A percentile compares a stretch with the other conserved stretches of the same genome.
phyloP scores from a whole-genome alignment of 1,140 invertebrate species.

The Euura lappo region DNA sequence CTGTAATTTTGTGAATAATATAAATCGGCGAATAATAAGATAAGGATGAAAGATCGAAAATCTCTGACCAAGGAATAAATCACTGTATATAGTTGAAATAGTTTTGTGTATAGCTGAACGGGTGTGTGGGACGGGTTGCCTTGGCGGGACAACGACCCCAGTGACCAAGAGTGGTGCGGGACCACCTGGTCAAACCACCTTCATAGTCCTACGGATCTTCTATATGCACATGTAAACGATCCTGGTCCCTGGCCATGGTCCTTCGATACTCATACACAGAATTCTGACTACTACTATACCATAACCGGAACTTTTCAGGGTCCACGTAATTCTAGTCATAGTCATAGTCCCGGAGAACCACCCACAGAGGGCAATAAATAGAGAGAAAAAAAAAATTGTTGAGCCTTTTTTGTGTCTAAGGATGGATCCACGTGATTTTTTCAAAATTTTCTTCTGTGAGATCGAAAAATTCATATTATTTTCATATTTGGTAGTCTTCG shows the following conservation, averaged over 20 bases:
- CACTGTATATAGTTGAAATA: background rate
- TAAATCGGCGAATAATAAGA: too few species aligned
- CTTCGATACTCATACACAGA: background rate
- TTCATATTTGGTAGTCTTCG: background rate
- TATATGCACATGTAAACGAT: background rate
- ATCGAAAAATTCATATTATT: background rate
- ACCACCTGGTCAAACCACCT: conserved; percentile 6
- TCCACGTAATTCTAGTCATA: background rate
- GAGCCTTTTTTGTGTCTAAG: background rate
- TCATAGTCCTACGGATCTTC: background rate
- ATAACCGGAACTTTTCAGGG: background rate
- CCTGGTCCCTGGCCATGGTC: conserved; percentile 1
- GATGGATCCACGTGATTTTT: too few species aligned
- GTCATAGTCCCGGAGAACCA: background rate
- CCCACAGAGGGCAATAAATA: conserved; percentile 1
- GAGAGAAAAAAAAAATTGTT: background rate
- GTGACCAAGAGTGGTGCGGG: background rate
- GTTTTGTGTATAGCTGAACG: background rate
- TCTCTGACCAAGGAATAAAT: too few species aligned
- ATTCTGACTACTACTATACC: background rate
- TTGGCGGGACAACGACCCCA: background rate
- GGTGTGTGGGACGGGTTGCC: background rate
- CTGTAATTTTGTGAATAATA: too few species aligned
- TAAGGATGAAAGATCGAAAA: too few species aligned
- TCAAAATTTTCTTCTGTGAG: background rate